phyloP scores from a whole-genome alignment of 2,113 vertebrate species.

The Progne subis region DNA sequence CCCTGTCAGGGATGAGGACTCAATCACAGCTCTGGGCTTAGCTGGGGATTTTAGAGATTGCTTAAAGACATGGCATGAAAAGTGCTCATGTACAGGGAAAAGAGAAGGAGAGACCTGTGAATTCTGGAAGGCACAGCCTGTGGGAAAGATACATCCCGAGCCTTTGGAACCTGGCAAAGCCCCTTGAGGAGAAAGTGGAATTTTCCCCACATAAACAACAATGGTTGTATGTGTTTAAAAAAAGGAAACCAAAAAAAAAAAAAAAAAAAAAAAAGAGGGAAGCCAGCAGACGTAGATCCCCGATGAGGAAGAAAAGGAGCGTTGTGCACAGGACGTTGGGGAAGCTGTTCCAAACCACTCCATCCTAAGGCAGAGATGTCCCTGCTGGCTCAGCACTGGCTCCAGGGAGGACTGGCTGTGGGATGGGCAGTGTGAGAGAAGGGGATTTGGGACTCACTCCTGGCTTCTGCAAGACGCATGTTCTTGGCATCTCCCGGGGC shows the following conservation, averaged over 20 bases:
- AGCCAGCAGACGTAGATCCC: neutral
- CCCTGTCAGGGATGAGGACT: neutral
- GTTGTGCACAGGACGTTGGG: neutral
- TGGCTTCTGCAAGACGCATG: neutral
- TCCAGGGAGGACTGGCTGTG: neutral
- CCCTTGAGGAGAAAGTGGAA: conserved; percentile 22
- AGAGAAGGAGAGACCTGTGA: neutral
- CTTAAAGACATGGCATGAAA: neutral
- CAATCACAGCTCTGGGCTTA: fast-evolving
- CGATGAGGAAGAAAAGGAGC: conserved; percentile 11
- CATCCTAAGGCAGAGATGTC: neutral
- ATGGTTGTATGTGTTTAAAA: neutral
- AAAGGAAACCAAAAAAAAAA: neutral
- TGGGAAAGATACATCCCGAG: neutral
- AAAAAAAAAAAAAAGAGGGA: neutral
- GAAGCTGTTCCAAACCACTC: conserved; percentile 14
- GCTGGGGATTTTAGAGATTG: neutral
- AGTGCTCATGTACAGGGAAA: neutral
- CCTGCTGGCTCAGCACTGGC: neutral
- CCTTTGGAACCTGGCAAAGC: neutral
- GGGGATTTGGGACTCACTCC: neutral
- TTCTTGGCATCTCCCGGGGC: neutral
- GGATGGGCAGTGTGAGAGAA: neutral
- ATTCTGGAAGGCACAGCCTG: neutral
- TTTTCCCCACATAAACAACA: conserved; percentile 8